phyloP scores from a whole-genome alignment of 2,797 vertebrate genomes.

The Gymnopithys bicolor region DNA sequence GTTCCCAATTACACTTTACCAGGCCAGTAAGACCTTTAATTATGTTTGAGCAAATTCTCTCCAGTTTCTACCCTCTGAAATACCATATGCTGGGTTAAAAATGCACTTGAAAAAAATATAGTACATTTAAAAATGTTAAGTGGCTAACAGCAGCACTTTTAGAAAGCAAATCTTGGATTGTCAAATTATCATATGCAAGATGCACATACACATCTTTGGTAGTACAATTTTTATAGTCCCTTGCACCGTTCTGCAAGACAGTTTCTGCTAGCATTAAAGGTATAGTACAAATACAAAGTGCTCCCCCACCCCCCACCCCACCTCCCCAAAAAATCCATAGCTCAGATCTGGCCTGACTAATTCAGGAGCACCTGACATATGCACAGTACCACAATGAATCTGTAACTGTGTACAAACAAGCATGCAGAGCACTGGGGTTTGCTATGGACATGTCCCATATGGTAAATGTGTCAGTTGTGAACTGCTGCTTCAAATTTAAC shows the following conservation, averaged over 20 bases:
- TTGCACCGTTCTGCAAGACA: neutral
- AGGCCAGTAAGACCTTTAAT: neutral
- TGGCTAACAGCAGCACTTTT: neutral
- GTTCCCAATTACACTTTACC: neutral
- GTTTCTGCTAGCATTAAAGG: neutral
- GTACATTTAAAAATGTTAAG: neutral
- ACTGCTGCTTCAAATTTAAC: neutral
- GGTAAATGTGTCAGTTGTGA: neutral
- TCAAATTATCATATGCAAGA: neutral
- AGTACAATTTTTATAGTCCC: neutral
- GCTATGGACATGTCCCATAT: neutral
- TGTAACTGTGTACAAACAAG: neutral
- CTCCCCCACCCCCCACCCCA: too few relatives aligned
- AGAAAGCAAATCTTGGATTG: neutral
- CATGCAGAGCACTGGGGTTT: neutral
- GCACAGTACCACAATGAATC: neutral
- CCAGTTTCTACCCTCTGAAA: neutral
- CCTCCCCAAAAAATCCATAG: neutral
- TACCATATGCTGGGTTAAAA: neutral
- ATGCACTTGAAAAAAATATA: neutral
- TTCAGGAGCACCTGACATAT: neutral
- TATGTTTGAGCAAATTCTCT: neutral
- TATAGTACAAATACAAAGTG: neutral
- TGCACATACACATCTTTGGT: neutral
- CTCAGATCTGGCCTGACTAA: neutral